phyloP scores from a whole-genome alignment of 2,888 invertebrate species.

The Apoderus coryli region DNA sequence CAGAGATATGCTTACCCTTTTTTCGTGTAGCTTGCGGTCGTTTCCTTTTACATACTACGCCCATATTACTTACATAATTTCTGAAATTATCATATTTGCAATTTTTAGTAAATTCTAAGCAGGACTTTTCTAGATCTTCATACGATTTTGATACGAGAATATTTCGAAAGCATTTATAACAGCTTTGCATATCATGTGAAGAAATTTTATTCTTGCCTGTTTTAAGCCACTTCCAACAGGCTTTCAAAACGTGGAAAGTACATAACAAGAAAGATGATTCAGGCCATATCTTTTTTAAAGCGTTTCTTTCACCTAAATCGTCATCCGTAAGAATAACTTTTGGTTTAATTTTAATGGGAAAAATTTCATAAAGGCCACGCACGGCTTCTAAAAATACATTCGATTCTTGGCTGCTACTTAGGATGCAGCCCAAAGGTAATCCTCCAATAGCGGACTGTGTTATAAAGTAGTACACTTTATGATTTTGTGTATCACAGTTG shows the following conservation, averaged over 20 bases:
- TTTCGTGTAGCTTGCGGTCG: slow-evolving; percentile 6
- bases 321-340: slow-evolving; percentile 11
- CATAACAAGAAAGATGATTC: slow-evolving; percentile 11
- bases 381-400: slow-evolving; percentile 9
- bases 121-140: not conserved
- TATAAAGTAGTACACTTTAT: slow-evolving; percentile 7
- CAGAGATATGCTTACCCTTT: slow-evolving; percentile 4
- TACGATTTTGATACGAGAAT: not conserved
- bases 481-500: slow-evolving; percentile 5
- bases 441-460: slow-evolving; percentile 11
- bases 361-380: slow-evolving; percentile 3
- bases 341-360: slow-evolving; percentile 7
- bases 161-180: not conserved
- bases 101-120: no score
- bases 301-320: slow-evolving; percentile 12
- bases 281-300: slow-evolving; percentile 11
- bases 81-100: no score
- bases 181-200: slow-evolving; percentile 4
- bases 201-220: slow-evolving; percentile 7
- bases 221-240: slow-evolving; percentile 11
- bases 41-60: slow-evolving; percentile 1
- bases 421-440: slow-evolving; percentile 11
- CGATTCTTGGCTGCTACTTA: slow-evolving; percentile 9
- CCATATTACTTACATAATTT: no score
- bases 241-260: slow-evolving; percentile 12